Base-by-base conservation (phyloP, 2,113 vertebrate species). In the Parus major region DNA sequence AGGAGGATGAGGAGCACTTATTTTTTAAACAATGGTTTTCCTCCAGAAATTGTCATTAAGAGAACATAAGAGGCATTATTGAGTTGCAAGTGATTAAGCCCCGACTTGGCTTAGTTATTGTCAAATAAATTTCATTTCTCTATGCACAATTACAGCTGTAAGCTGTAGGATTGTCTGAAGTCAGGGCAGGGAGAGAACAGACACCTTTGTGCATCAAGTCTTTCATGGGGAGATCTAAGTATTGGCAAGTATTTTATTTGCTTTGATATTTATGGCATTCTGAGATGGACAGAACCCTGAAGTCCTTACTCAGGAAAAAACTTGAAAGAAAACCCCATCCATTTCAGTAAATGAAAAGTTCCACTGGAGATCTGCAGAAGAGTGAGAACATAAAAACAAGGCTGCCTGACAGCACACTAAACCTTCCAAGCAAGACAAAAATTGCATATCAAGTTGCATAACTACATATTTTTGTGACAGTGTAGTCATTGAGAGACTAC, bases 271-370 rank as follows among this genome's bases (percentile, higher is more conserved):
- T 75, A 33, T 46, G 86, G 90, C 71, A 78, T 36, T 55, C 46
- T 59, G 55, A 77, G 16, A 55, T 23, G 77, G 28, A 25, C 36
- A 88, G 88, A 90, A 60, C 36, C 35, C 65, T 63, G 24, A 85
- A 75, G 53, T 79, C 61, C 80, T 91, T 83, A 80, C 84, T 89
- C 70, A 90, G 92, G 79, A 82, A 88, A 83, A 91, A 47, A 11
- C 7, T 46, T 27, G 1, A 1, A 11, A 52, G 50, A 61, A 68
- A 41, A 55, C 1, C 31, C 17, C 72, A 49, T 36, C 12, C 25
- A 9, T 10, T 61, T 59, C 47, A 47, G 44, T 6, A 80, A 63
- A 63, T 25, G 0, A 14, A 39, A 77, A 81, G 18, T 46, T 80
- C 75, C 55, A 22, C 9, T 59, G 14, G 23, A 81, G 33, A 86